Base-by-base conservation (phyloP, 1,140 invertebrate species). In the Agrilus planipennis region DNA sequence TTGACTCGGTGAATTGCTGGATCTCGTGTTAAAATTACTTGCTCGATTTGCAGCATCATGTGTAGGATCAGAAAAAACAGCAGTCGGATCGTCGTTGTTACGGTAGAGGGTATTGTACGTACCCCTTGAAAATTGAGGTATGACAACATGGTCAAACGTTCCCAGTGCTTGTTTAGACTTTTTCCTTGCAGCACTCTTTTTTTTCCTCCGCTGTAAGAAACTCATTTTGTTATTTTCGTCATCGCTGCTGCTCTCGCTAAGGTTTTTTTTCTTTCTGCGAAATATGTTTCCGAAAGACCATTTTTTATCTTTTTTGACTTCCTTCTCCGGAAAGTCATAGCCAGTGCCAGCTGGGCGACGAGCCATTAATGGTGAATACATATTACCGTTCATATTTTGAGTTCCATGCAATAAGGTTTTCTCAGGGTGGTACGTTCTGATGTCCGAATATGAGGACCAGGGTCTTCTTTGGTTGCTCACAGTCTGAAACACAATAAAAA, bases 261-360 rank as follows among this genome's bases (percentile, higher is more conserved):
- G 68, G 40, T 70, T 68, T 10, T n/a, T 67, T 58, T 77, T 77
- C 59, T 76, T 78, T 55, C 75, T 62, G 48, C 76, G 65, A 48
- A 83, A 79, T 2, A 84, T 64, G 47, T 76, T 75, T 12, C 79
- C 79, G 4, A 83, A 68, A 0, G 77, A 77, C 80, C 80, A 83
- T 62, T 81, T 81, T 57, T 79, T 79, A 34, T 75, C 60, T 42
- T 65, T 68, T 44, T 68, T 68, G 17, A 44, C 25, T n/a, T 50
- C 42, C 35, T 58, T 57, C 18, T 60, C 60, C 1, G 54, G 52
- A 32, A 55, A 57, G 42, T 58, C 54, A 36, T 60, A 60, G 32
- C 49, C 42, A 37, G 52, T 51, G 22, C 52, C 47, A 17, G 48
- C 36, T 10, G 52, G 43, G 34, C 54, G 43, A 42, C 50, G 48